These are phyloP conservation scores for Poecile atricapillus DNA, from an alignment of 2,113 vertebrate genomes.

Conservation along the genomic window DNA sequence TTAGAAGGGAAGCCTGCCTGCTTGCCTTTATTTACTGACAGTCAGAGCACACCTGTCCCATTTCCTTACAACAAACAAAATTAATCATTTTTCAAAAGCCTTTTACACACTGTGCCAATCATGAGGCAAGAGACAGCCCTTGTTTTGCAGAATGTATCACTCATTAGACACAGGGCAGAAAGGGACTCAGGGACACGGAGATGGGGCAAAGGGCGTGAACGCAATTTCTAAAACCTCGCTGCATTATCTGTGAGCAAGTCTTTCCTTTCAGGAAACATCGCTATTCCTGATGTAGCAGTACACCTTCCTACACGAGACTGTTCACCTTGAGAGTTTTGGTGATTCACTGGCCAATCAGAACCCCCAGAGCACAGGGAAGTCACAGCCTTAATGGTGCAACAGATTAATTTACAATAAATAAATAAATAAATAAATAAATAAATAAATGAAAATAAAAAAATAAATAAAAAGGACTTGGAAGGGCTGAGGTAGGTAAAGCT, in stretches of 20 bases:
- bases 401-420: background rate
- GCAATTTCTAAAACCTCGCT: background rate
- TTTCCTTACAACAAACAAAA: background rate
- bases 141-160: background rate
- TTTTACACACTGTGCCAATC: accelerated
- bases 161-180: background rate
- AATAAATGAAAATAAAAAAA: background rate
- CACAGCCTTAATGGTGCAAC: background rate
- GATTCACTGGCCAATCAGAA: background rate
- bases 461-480: background rate
- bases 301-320: background rate
- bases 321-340: background rate
- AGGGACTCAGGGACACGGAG: background rate
- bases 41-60: background rate
- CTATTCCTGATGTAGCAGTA: background rate
- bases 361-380: background rate
- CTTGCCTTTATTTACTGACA: background rate
- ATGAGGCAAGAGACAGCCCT: background rate
- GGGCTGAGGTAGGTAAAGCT: background rate
- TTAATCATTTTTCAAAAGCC: background rate
- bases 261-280: background rate
- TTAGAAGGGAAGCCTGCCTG: background rate
- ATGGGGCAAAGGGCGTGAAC: background rate
- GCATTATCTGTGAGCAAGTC: background rate
- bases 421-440: background rate